Percentiles rank a stretch among this genome's conserved stretches.
Conservation (phyloP, 2,797 vertebrate species). For the Prionace glauca region DNA sequence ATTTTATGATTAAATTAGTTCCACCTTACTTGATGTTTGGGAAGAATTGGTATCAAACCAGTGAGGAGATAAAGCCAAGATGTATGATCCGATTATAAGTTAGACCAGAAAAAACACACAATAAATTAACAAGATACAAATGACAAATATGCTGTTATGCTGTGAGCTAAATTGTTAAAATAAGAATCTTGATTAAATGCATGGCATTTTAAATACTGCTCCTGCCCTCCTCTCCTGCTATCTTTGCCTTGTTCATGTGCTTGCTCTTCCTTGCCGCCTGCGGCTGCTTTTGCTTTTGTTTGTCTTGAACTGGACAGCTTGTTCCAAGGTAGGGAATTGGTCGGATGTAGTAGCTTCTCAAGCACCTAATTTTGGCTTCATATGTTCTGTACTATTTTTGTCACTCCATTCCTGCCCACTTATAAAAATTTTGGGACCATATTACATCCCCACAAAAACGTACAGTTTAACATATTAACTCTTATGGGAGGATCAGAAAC, state of each 20-base stretch:
- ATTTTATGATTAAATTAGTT: background rate
- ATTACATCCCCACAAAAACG: background rate
- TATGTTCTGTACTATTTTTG: background rate
- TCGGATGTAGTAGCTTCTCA: background rate
- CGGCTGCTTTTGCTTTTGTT: background rate
- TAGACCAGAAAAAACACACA: background rate
- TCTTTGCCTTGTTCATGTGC: background rate
- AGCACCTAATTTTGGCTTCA: background rate
- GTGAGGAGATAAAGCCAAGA: background rate
- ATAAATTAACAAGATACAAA: background rate
- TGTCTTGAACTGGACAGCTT: background rate
- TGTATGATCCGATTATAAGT: background rate
- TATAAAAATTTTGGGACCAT: background rate
- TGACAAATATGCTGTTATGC: background rate
- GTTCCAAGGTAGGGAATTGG: background rate
- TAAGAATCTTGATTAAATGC: background rate
- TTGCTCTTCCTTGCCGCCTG: background rate
- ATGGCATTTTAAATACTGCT: background rate
- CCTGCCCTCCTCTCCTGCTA: background rate
- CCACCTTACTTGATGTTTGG: background rate
- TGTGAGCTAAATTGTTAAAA: background rate
- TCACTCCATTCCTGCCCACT: background rate
- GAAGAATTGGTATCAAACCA: background rate
- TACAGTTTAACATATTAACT: conserved; percentile 2
- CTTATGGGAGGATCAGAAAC: background rate